These are phyloP conservation scores for Actenoides lindsayi DNA, from an alignment of 2,113 vertebrate genomes.

Conservation along the genomic window DNA sequence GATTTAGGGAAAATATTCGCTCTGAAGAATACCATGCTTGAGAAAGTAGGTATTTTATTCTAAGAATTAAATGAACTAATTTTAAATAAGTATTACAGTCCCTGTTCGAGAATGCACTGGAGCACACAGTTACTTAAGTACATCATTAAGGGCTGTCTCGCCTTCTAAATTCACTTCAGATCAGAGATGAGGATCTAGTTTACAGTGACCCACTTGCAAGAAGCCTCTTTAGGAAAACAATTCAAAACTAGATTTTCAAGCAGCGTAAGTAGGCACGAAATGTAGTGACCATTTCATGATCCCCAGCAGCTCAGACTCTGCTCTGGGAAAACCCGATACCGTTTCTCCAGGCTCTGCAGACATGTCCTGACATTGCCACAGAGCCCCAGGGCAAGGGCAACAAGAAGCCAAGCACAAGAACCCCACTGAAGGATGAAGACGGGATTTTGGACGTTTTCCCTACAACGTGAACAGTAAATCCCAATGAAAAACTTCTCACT, in stretches of 20 bases:
- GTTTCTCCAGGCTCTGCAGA: neutral
- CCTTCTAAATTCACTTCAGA: neutral
- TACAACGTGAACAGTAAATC: neutral
- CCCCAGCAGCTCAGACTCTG: neutral
- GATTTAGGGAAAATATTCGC: conserved; percentile 23
- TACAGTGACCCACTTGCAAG: conserved; percentile 1
- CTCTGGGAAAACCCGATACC: neutral
- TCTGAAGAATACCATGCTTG: neutral
- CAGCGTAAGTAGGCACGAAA: neutral
- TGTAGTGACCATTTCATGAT: neutral
- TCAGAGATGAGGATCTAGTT: neutral
- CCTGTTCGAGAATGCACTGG: neutral
- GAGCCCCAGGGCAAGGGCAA: neutral
- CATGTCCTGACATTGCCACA: neutral
- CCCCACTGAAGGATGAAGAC: neutral
- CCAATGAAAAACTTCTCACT: neutral
- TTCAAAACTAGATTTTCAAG: neutral
- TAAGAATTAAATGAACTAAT: conserved; percentile 18
- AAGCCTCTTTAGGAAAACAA: conserved; percentile 15
- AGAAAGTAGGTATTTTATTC: conserved; percentile 20
- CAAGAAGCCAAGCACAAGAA: neutral
- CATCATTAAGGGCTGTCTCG: neutral
- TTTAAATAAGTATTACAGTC: neutral
- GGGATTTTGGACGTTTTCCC: neutral
- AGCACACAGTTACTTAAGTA: neutral